phyloP scores from a whole-genome alignment of 2,888 invertebrate species.

The Hoplodrina ambigua region DNA sequence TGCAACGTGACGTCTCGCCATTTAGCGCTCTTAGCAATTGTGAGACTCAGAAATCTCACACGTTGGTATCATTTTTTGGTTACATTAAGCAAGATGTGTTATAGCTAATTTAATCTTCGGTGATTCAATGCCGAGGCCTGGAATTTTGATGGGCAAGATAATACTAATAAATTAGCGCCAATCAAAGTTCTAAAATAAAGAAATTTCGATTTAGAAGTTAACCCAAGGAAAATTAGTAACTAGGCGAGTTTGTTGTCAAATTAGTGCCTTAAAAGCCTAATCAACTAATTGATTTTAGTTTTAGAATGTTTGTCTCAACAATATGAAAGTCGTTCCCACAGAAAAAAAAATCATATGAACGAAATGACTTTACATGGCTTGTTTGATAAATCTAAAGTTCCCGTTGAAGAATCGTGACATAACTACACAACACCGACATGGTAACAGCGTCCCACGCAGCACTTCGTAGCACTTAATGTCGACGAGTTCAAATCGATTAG shows the following conservation, averaged over 20 bases:
- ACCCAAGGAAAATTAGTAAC: conserved; percentile 5
- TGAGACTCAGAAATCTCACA: conserved; percentile 1
- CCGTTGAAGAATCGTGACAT: conserved; percentile 50
- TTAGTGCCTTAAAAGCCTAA: not conserved
- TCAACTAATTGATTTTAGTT: not conserved
- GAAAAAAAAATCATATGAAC: conserved; percentile 6
- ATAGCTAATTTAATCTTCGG: not conserved
- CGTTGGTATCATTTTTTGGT: too few relatives aligned
- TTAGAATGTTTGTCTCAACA: not conserved
- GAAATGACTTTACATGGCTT: not conserved
- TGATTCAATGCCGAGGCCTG: not conserved
- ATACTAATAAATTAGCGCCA: not conserved
- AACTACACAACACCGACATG: conserved; percentile 35
- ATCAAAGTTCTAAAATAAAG: not conserved
- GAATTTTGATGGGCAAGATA: conserved; percentile 4
- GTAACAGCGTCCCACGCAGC: conserved; percentile 50
- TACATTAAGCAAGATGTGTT: conserved; percentile 11
- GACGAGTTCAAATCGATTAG: conserved; percentile 53
- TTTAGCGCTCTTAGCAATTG: conserved; percentile 4
- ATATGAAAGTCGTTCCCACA: not conserved
- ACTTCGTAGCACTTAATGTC: conserved; percentile 43
- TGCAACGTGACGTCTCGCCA: conserved; percentile 8
- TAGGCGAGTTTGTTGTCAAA: not conserved
- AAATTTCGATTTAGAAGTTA: not conserved
- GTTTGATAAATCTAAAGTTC: conserved; percentile 39